Evolutionary conservation across 2,113 vertebrate species (phyloP).

Genomic region (Promerops cafer): DNA sequence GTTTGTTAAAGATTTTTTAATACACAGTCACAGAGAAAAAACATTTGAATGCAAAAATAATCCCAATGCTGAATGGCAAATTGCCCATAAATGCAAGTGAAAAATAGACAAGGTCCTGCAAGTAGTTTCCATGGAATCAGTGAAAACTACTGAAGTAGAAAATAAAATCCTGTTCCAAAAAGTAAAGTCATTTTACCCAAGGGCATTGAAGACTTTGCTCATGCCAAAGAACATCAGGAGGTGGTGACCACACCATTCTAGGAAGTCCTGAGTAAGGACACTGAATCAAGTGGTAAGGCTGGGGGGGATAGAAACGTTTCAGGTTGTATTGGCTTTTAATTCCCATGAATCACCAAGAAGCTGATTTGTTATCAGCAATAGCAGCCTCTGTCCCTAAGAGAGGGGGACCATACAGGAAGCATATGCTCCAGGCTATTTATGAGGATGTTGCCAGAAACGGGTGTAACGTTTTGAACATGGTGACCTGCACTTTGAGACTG

Average conservation of each 20-base stretch:
- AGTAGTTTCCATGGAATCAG: conserved; percentile 11
- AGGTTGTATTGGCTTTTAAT: background rate
- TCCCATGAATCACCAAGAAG: background rate
- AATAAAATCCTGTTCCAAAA: background rate
- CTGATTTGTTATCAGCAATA: conserved; percentile 13
- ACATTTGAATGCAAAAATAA: background rate
- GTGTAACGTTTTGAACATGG: background rate
- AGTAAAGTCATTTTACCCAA: background rate
- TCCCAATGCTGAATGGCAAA: background rate
- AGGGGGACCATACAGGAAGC: background rate
- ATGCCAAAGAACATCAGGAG: background rate
- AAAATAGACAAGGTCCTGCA: background rate
- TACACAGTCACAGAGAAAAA: background rate
- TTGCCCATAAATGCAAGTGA: background rate
- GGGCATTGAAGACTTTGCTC: background rate
- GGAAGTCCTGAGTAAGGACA: background rate
- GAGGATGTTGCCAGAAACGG: background rate
- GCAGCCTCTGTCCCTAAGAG: background rate
- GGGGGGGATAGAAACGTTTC: background rate
- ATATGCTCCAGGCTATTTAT: conserved; percentile 10
- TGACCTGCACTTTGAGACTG: conserved; percentile 6
- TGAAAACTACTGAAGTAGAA: background rate
- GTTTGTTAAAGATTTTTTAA: background rate
- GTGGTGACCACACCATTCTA: background rate
- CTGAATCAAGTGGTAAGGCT: background rate